These are phyloP conservation scores for Himalopsyche tibetana DNA, from an alignment of 2,888 invertebrate species.

Conservation along the genomic window DNA sequence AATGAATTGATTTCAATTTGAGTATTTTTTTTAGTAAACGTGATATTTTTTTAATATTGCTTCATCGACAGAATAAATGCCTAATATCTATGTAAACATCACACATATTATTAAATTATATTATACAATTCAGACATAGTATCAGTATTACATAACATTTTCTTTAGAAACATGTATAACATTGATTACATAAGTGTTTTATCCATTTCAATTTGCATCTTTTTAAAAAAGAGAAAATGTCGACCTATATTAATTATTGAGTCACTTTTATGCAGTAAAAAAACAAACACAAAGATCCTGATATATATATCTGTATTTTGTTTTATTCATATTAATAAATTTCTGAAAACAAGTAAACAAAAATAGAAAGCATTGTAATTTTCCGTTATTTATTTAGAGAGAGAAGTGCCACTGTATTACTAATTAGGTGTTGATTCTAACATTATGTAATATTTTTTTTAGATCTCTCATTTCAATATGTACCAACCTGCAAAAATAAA, in stretches of 20 bases:
- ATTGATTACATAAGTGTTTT: not conserved
- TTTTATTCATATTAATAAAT: not conserved
- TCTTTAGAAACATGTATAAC: not conserved
- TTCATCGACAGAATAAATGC: too few relatives aligned
- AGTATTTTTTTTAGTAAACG: too few relatives aligned
- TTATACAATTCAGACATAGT: not conserved
- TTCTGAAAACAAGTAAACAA: not conserved
- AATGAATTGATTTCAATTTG: too few relatives aligned
- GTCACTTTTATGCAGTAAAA: not conserved
- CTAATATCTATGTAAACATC: too few relatives aligned
- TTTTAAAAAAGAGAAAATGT: constrained; percentile 22
- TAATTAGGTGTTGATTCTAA: not conserved
- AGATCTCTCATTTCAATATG: not conserved
- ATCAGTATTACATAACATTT: not conserved
- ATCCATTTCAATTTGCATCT: not conserved
- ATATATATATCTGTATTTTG: not conserved
- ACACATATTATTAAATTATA: too few relatives aligned
- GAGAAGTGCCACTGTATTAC: not conserved
- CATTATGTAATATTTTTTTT: not conserved
- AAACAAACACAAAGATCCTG: not conserved
- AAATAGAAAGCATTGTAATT: not conserved
- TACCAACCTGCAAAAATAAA: too few relatives aligned
- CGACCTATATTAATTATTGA: not conserved
- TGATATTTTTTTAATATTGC: too few relatives aligned
- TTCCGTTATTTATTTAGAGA: not conserved